phyloP scores from a whole-genome alignment of 1,140 invertebrate genomes.

The Lordiphosa collinella region DNA sequence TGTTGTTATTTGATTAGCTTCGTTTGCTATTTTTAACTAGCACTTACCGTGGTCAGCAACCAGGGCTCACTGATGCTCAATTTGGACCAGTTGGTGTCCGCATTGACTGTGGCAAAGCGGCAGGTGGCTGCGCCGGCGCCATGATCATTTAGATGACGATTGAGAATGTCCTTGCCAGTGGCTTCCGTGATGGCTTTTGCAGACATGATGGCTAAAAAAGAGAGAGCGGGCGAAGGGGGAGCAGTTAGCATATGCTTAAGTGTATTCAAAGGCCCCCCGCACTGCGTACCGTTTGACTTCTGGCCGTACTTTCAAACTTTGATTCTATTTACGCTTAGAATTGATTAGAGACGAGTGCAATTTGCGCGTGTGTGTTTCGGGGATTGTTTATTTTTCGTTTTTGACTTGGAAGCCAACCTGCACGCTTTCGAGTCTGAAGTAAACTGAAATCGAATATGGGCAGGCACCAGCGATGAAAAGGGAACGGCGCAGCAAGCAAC shows the following conservation, averaged over 20 bases:
- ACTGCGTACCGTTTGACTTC: conserved; percentile 34
- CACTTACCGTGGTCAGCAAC: conserved; percentile 87
- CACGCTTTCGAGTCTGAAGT: conserved; percentile 57
- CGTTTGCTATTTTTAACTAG: conserved; percentile 35
- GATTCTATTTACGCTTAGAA: conserved; percentile 69
- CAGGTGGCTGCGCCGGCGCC: conserved; percentile 87
- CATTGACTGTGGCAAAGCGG: conserved; percentile 89
- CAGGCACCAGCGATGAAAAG: conserved; percentile 45
- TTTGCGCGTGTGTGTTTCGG: conserved; percentile 15
- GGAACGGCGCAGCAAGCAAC: conserved; percentile 23
- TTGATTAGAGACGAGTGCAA: conserved; percentile 41
- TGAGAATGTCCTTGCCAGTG: conserved; percentile 96
- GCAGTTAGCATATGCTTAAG: conserved; percentile 7
- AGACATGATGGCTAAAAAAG: conserved; percentile 86
- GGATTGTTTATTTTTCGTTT: conserved; percentile 38
- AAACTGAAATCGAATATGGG: conserved; percentile 62
- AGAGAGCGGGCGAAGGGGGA: neutral
- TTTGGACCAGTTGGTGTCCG: conserved; percentile 89
- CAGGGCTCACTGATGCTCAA: conserved; percentile 90
- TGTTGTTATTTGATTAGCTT: conserved; percentile 23
- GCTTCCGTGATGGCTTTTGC: conserved; percentile 98
- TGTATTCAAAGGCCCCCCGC: conserved; percentile 6
- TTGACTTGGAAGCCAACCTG: conserved; percentile 34
- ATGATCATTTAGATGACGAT: conserved; percentile 88
- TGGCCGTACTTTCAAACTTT: conserved; percentile 69